Base-by-base conservation (phyloP, 1,140 invertebrate species). In the Thereuonema tuberculata region DNA sequence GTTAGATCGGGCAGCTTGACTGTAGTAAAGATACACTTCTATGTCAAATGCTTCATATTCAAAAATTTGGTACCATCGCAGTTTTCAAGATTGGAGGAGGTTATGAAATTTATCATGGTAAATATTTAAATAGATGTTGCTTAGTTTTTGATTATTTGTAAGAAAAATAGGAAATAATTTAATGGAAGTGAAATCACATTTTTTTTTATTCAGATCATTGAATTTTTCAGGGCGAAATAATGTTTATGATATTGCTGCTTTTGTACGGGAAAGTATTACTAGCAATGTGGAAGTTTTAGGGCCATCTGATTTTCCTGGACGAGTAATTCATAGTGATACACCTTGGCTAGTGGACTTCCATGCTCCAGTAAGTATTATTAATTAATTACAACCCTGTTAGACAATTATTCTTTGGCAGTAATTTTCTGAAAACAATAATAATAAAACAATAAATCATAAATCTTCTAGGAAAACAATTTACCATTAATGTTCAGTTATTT, bases 271-370 rank as follows among this genome's bases (percentile, higher is more conserved):
- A 65, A 80, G 81, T 67, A 68, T 78, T n/a, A 71, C 72, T 61
- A 80, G 83, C 5, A 75, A 74, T 24, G 69, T 89, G n/a, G 75
- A 80, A 66, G 78, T 80, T 12, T 71, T 87, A 1, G 78, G 78
- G 1, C 80, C 80, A 2, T 73, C 76, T 14, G 79, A 84, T 63
- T 82, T 84, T 65, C 72, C 77, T 20, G 71, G 74, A 24, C 65
- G 72, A 62, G 62, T 68, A 71, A 78, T 73, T 58, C 68, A 71
- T 37, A 72, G 75, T 62, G 61, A 59, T 25, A 64, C 77, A 61
- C 72, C 78, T 1, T 86, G 83, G 84, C 81, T 89, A 67, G 77
- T 89, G 26, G 85, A 89, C 67, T 88, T 86, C 76, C 87, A 85
- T 74, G 83, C 85, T 2, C 86, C 87, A 14, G 76, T 77, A 67